Base-by-base conservation (phyloP, 2,113 vertebrate genomes). In the Thunnus maccoyii region DNA sequence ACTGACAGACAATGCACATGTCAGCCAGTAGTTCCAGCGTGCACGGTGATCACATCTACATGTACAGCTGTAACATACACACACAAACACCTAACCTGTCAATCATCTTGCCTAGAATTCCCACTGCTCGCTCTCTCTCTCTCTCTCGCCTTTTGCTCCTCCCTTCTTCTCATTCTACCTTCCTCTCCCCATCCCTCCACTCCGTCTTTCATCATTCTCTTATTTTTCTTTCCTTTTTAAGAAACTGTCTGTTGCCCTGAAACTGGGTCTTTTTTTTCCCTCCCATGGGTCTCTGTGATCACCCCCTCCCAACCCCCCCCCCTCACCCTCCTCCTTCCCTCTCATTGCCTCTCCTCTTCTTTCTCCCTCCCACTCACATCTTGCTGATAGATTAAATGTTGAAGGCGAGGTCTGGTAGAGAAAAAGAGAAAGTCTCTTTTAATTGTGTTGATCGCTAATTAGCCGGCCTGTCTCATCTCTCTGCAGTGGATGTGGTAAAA, bases 361-460 rank as follows among this genome's bases (percentile, higher is more conserved):
- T 66, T 75, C 62, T 84, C 68, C 74, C 85, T 80, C 90, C 83
- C 82, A 86, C 85, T 75, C 82, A 61, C 66, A 79, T 81, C 84
- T 84, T 65, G 71, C 86, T 87, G 82, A 84, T 74, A 62, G 88
- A 89, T 85, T 76, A 87, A 87, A 86, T 76, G 85, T 90, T 83
- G 64, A 79, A 87, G 80, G 79, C 62, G 20, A 77, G 60, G 80
- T 82, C 80, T 81, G 48, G 54, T 71, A 22, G 22, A 70, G 67
- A 47, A 46, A 74, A 71, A 72, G 64, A 81, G 63, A 83, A 57
- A 71, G 74, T 84, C 76, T 78, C 51, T 85, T 73, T 86, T 88
- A 90, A 90, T 90, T 84, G 89, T 84, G 85, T 82, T 90, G 89
- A 88, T 84, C 17, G 32, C 83, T 90, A 90, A 91, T 91, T 86